A percentile compares a stretch with the other conserved stretches of the same genome.
These are phyloP conservation scores for Popillia japonica DNA, from an alignment of 1,140 invertebrate genomes.

Conservation along the genomic window DNA sequence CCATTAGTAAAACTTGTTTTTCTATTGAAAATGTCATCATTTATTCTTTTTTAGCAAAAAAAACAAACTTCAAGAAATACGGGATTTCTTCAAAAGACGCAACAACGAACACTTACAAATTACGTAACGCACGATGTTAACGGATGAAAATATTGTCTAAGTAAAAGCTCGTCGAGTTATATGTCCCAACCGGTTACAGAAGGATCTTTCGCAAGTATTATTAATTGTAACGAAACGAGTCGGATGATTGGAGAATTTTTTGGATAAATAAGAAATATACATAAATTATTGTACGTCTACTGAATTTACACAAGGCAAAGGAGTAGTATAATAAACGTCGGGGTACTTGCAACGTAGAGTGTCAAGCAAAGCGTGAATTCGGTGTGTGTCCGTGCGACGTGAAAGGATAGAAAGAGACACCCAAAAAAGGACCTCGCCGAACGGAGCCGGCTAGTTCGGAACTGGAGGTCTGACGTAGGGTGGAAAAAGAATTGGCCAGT, in stretches of 20 bases:
- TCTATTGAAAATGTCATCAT: too few species aligned
- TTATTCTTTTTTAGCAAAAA: too few species aligned
- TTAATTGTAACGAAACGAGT: too few species aligned
- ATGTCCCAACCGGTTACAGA: too few species aligned
- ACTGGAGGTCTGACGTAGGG: conserved; percentile 33
- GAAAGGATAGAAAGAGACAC: conserved; percentile 14
- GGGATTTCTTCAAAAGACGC: not conserved
- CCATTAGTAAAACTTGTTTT: too few species aligned
- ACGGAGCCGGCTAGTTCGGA: not conserved
- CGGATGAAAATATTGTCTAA: not conserved
- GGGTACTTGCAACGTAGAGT: not conserved
- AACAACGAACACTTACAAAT: not conserved
- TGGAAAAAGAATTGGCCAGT: conserved; percentile 40
- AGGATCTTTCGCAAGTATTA: too few species aligned
- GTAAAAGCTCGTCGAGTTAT: not conserved
- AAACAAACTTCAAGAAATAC: too few species aligned
- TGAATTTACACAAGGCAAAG: not conserved
- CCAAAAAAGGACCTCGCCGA: not conserved
- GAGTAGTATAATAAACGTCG: not conserved
- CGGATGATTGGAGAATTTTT: not conserved
- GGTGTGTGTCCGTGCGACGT: not conserved
- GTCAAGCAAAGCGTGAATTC: conserved; percentile 27
- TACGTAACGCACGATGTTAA: not conserved
- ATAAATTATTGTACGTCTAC: not conserved
- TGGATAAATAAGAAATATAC: not conserved